These are phyloP conservation scores for Cyanoramphus novaezelandiae DNA, from an alignment of 2,113 vertebrate species.

Conservation along the genomic window DNA sequence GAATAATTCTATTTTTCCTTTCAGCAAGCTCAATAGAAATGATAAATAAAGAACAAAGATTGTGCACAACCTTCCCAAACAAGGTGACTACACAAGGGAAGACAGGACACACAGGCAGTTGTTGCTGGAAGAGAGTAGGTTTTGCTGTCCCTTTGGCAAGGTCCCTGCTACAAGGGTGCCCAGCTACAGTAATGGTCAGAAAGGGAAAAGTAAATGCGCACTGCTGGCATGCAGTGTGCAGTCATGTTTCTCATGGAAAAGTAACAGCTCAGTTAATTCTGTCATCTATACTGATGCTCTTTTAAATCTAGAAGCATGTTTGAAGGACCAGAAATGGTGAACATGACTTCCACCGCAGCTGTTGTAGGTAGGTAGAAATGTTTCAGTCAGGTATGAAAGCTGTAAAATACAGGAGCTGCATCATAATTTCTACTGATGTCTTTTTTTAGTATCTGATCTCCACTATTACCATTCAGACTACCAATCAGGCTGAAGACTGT, in stretches of 20 bases:
- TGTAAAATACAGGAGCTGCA: background rate
- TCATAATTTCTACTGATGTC: background rate
- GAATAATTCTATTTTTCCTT: background rate
- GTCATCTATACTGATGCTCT: background rate
- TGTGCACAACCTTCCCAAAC: background rate
- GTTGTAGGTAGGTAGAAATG: background rate
- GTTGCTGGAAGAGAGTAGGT: background rate
- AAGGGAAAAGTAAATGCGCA: background rate
- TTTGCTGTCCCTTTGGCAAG: background rate
- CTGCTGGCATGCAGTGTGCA: fast-evolving
- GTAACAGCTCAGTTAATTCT: background rate
- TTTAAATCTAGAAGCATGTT: background rate
- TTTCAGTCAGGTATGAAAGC: background rate
- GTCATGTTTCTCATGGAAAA: background rate
- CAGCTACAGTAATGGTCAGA: background rate
- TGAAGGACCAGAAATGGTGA: background rate
- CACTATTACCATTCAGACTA: background rate
- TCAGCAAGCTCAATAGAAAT: background rate
- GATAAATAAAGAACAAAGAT: background rate
- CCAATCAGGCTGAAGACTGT: constrained; percentile 16
- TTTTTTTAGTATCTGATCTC: background rate
- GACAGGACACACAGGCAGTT: background rate
- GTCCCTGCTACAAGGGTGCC: background rate
- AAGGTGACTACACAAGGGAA: background rate
- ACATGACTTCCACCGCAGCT: background rate